Evolutionary conservation across 2,797 vertebrate genomes (phyloP).

Genomic region (Anomalospiza imberbis): DNA sequence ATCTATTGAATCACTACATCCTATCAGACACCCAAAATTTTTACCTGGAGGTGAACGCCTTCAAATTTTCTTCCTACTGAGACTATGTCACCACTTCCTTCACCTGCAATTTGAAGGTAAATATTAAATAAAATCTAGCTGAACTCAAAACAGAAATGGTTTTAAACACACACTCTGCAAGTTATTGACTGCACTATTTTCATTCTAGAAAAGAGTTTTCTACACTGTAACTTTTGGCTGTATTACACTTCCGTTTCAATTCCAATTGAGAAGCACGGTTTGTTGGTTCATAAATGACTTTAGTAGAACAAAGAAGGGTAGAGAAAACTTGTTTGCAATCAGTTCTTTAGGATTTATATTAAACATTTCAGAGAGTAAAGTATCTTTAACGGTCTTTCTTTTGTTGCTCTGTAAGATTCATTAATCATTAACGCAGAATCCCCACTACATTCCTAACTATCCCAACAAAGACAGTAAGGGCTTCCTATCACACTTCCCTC

Average conservation of each 20-base stretch:
- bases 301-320: background rate
- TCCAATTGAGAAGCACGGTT: background rate
- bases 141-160: background rate
- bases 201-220: background rate
- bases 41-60: constrained; percentile 31
- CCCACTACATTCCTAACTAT: background rate
- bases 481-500: background rate
- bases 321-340: background rate
- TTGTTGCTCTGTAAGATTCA: background rate
- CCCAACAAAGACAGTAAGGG: background rate
- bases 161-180: background rate
- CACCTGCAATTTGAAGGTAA: constrained; percentile 21
- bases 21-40: background rate
- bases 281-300: background rate
- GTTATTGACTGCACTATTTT: background rate
- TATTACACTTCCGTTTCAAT: background rate
- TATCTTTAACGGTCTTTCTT: background rate
- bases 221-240: background rate
- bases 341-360: background rate
- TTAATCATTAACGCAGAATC: background rate
- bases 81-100: background rate
- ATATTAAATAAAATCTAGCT: background rate
- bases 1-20: background rate
- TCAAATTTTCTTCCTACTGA: background rate
- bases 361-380: background rate